Evolutionary conservation across 2,797 vertebrate species (phyloP).

Genomic region (Sparidentex hasta): DNA sequence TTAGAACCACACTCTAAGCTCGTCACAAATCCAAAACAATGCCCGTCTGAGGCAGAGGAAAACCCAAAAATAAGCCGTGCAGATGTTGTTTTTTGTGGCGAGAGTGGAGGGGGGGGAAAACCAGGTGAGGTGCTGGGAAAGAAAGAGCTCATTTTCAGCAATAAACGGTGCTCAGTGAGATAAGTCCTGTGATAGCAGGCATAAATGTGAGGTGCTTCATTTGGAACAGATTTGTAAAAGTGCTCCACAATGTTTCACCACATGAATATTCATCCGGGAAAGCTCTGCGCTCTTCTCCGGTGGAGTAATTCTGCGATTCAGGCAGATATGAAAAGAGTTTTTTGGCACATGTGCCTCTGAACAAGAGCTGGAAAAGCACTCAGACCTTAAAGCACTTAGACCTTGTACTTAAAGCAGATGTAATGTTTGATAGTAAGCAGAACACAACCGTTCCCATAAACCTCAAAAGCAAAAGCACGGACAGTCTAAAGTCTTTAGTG

Average conservation of each 20-base stretch:
- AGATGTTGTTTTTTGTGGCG: conserved; percentile 11
- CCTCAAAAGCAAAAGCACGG: no score
- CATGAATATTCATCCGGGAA: conserved; percentile 43
- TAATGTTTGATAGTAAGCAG: no score
- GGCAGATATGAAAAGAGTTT: not conserved
- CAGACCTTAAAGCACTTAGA: not conserved
- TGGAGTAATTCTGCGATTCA: conserved; percentile 9
- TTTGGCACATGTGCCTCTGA: not conserved
- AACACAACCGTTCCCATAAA: no score
- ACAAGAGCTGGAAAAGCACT: not conserved
- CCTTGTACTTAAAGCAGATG: not conserved
- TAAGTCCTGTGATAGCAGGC: conserved; percentile 26
- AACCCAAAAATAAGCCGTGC: conserved; percentile 24
- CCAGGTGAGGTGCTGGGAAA: conserved; percentile 29
- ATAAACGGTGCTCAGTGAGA: conserved; percentile 6
- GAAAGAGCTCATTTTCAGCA: conserved; percentile 20
- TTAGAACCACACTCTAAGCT: conserved; percentile 29
- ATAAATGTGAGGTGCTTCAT: conserved; percentile 17
- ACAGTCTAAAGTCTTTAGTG: no score
- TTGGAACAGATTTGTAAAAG: conserved; percentile 30
- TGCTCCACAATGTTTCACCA: conserved; percentile 12
- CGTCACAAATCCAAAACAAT: conserved; percentile 57
- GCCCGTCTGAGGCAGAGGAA: conserved; percentile 6
- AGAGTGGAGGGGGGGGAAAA: not conserved
- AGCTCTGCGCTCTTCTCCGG: conserved; percentile 2